Base-by-base conservation (phyloP, 2,113 vertebrate genomes). In the Mesitornis unicolor region DNA sequence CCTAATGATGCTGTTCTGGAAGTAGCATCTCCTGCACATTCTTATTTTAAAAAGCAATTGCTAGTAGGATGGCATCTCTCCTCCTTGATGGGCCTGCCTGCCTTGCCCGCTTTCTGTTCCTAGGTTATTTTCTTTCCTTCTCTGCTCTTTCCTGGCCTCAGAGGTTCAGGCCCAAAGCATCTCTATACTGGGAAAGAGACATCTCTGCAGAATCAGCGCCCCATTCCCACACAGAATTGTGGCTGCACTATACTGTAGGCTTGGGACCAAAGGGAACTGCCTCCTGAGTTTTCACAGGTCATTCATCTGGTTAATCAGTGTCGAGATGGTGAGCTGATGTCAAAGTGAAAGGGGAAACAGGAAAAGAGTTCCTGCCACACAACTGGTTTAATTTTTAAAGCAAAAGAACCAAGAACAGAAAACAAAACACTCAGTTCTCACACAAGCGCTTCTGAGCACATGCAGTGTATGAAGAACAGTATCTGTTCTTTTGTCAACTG, bases 391-490 rank as follows among this genome's bases (percentile, higher is more conserved):
- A 6, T 61, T 70, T 81, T 82, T 87, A 65, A 31, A 91, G 84
- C 56, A 50, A 47, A 84, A 84, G 13, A 76, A 84, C 13, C 0
- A 3, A 64, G 45, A 82, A 83, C 29, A 91, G 43, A 67, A 86
- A 81, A 21, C 4, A 50, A 90, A 61, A 17, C 2, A 1, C 73
- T 45, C 31, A 18, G 43, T 56, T 94, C 59, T 95, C 68, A 78
- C 28, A 70, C 22, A n/a, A 82, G 60, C 45, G 40, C 33, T 47
- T 64, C 22, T 19, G 71, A 93, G 43, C 24, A 53, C 68, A 84
- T 48, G 64, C 90, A 94, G 57, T 4, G 0, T 76, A 54, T 21
- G 18, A 94, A 95, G 89, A 95, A 95, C 82, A 73, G 45, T 64
- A 64, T 45, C 76, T 71, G 76, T 81, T 75, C 88, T 84, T 90